Evolutionary conservation across 2,113 vertebrate genomes (phyloP).

Genomic region (Oostethus manadensis): DNA sequence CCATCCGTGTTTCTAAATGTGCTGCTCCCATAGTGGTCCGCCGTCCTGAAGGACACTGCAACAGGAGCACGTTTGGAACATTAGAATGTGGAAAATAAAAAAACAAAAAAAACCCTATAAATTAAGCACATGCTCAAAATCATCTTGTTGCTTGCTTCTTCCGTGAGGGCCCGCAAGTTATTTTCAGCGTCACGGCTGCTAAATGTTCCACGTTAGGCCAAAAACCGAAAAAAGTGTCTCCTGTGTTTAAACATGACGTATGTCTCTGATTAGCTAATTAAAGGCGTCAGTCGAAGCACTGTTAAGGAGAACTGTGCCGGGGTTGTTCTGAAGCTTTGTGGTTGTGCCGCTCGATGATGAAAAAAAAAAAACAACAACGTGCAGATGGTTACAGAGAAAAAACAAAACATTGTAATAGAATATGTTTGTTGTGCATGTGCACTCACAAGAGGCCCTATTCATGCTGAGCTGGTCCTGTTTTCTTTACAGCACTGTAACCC

Average conservation of each 20-base stretch:
- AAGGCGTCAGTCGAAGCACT: slow-evolving; percentile 46
- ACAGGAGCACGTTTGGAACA: slow-evolving; percentile 39
- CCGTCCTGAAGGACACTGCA: slow-evolving; percentile 80
- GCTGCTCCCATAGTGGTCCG: slow-evolving; percentile 81
- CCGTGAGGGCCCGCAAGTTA: slow-evolving; percentile 36
- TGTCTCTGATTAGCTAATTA: slow-evolving; percentile 67
- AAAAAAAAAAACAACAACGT: slow-evolving; percentile 28
- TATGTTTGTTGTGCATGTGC: slow-evolving; percentile 59
- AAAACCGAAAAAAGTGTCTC: slow-evolving; percentile 40
- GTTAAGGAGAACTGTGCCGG: slow-evolving; percentile 52
- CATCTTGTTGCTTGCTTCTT: slow-evolving; percentile 45
- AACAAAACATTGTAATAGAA: slow-evolving; percentile 62
- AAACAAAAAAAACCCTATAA: slow-evolving; percentile 14
- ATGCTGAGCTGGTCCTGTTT: slow-evolving; percentile 44
- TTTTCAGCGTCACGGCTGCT: slow-evolving; percentile 62
- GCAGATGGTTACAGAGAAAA: slow-evolving; percentile 46
- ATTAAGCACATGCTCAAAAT: slow-evolving; percentile 39
- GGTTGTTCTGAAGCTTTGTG: slow-evolving; percentile 53
- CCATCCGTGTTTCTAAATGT: slow-evolving; percentile 78
- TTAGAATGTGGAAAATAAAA: slow-evolving; percentile 40
- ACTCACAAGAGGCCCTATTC: slow-evolving; percentile 61
- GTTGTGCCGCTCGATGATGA: slow-evolving; percentile 49
- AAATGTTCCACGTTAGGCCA: slow-evolving; percentile 64
- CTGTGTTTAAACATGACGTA: slow-evolving; percentile 63
- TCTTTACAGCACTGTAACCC: slow-evolving; percentile 48